phyloP scores from a whole-genome alignment of 37 sponge, comb jelly and placozoan species.

The Agelas oroides region DNA sequence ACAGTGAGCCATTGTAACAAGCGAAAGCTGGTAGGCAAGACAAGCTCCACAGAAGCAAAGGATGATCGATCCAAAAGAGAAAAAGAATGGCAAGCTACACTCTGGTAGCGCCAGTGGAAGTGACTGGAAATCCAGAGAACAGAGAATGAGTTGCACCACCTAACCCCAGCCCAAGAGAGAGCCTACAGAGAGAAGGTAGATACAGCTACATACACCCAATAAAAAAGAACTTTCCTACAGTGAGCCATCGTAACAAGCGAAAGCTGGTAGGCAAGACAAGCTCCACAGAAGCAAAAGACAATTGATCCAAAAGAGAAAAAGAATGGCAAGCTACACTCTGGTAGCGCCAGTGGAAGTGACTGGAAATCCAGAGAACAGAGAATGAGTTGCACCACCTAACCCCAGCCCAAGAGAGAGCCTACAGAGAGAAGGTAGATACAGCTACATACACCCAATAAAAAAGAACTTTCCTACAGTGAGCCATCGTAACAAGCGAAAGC shows the following conservation, averaged over 20 bases:
- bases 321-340: constrained; percentile 59
- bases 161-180: constrained; percentile 24
- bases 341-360: constrained; percentile 71
- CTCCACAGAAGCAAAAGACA: too few species aligned
- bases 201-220: constrained; percentile 33
- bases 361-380: constrained; percentile 19
- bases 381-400: constrained; percentile 17
- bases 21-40: not conserved
- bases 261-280: not conserved
- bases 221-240: constrained; percentile 48
- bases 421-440: constrained; percentile 46
- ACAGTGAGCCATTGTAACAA: constrained; percentile 45
- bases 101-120: constrained; percentile 74
- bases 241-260: constrained; percentile 22
- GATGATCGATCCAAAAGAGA: too few species aligned
- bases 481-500: not conserved
- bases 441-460: constrained; percentile 32
- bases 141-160: constrained; percentile 20
- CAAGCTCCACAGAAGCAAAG: too few species aligned
- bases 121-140: constrained; percentile 20
- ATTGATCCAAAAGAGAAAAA: too few species aligned
- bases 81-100: constrained; percentile 59
- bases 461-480: constrained; percentile 47
- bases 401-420: constrained; percentile 23
- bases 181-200: constrained; percentile 41